A percentile compares a stretch with the other conserved stretches of the same genome.
phyloP scores from a whole-genome alignment of 1,140 invertebrate species.

The Argopecten irradians region DNA sequence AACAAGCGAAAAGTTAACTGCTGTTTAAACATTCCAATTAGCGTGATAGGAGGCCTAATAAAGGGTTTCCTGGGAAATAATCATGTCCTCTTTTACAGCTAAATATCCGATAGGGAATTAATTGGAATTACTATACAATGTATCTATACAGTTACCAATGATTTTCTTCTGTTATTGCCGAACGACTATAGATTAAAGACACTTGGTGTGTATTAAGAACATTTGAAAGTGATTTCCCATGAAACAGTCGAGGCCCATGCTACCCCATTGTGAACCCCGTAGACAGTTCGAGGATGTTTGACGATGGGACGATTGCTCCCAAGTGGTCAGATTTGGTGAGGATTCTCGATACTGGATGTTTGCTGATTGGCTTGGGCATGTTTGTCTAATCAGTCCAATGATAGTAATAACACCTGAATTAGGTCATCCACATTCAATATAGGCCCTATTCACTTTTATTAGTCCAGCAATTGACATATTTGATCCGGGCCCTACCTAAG shows the following conservation, averaged over 20 bases:
- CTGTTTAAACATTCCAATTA: not conserved
- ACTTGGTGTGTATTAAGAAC: not conserved
- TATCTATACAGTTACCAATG: too few species aligned
- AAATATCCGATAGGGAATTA: not conserved
- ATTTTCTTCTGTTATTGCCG: too few species aligned
- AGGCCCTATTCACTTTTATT: slow-evolving; percentile 5
- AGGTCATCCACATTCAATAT: slow-evolving; percentile 21
- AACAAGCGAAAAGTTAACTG: slow-evolving; percentile 17
- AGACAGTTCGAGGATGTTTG: slow-evolving; percentile 1
- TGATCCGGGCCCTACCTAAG: slow-evolving; percentile 19
- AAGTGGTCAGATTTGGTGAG: slow-evolving; percentile 20
- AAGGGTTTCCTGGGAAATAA: not conserved
- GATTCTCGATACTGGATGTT: slow-evolving; percentile 21
- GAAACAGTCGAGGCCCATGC: not conserved
- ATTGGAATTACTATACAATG: too few species aligned
- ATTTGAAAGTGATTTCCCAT: not conserved
- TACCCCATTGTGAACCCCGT: not conserved
- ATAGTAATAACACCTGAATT: slow-evolving; percentile 16
- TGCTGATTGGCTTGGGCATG: not conserved
- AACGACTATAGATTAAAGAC: not conserved
- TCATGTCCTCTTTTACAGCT: not conserved
- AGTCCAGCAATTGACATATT: slow-evolving; percentile 22
- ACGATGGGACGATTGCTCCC: not conserved
- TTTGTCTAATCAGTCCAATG: slow-evolving; percentile 17
- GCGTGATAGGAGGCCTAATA: not conserved